Evolutionary conservation across 2,797 vertebrate genomes (phyloP), one percentile per base, ranked within the genome.

Genomic region (Malacoraja senta): DNA sequence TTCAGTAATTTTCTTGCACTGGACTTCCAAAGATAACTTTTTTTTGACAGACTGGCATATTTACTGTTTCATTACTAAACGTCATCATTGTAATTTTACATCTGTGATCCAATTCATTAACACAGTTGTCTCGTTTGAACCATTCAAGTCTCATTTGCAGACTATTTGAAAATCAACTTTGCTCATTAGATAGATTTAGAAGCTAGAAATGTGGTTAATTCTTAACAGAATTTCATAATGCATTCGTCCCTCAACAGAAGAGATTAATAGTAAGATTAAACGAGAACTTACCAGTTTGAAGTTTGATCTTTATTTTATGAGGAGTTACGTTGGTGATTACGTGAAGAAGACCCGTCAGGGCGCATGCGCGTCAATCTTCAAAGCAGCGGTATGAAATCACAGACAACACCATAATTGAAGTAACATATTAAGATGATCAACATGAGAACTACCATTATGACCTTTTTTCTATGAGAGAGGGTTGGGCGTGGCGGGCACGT

Each of bases 11-110:
- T 92, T 92, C 90, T n/a, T 74, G 44, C 71, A 92, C 35, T 71
- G 53, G 90, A 53, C 32, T 91, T 91, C 90, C 90, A 91, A 91
- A 91, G 90, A 72, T 35, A 91, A 91, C 65, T 91, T 91, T 91
- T 35, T 35, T 71, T 72, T 91, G 90, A 91, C 90, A 74, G 68
- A 91, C 90, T 91, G 90, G 53, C 71, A 74, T 91, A 91, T 44
- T 74, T 38, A 63, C 68, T 53, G 19, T 74, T 92, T 92, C 90
- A 92, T 74, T 74, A 72, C 71, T 76, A 26, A 92, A 72, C 24
- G 26, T 58, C 72, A 92, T 92, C 38, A 13, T 53, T 92, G 71
- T 74, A 92, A 92, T 92, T 91, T 74, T 38, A 71, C 90, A 92
- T 58, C 13, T 76, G 71, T 53, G 71, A 72, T 92, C 44, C 12